A percentile compares a stretch with the other conserved stretches of the same genome.
Evolutionary conservation across 2,113 vertebrate genomes (phyloP).

Genomic region (Theropithecus gelada): DNA sequence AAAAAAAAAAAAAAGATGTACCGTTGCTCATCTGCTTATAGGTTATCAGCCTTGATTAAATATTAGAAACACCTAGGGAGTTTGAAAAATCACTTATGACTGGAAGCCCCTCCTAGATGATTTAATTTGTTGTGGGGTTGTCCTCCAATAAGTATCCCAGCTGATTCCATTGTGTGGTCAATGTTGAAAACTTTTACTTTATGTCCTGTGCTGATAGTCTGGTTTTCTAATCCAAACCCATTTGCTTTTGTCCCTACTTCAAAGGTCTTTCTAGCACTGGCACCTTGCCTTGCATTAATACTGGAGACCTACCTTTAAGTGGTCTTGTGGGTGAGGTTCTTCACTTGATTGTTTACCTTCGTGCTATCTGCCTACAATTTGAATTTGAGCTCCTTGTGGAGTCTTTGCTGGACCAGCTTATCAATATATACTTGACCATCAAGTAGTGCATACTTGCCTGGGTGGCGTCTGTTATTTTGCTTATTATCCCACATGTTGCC

Average conservation of each 20-base stretch:
- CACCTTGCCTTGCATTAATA: background rate
- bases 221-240: background rate
- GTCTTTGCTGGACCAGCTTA: background rate
- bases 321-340: background rate
- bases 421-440: background rate
- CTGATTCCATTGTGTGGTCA: background rate
- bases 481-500: background rate
- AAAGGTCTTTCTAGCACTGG: background rate
- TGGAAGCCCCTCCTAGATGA: background rate
- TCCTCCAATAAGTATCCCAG: background rate
- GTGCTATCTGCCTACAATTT: background rate
- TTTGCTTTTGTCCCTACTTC: background rate
- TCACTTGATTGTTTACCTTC: background rate
- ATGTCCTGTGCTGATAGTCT: background rate
- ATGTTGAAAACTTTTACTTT: background rate
- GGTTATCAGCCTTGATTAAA: background rate
- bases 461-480: background rate
- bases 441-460: background rate
- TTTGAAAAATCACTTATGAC: background rate
- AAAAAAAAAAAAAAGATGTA: background rate
- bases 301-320: background rate
- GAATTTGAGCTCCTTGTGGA: background rate
- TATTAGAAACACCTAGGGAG: background rate
- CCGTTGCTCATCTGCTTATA: background rate
- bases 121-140: background rate